Evolutionary conservation across 2,113 vertebrate species (phyloP).

Genomic region (Chrysochloris asiatica): DNA sequence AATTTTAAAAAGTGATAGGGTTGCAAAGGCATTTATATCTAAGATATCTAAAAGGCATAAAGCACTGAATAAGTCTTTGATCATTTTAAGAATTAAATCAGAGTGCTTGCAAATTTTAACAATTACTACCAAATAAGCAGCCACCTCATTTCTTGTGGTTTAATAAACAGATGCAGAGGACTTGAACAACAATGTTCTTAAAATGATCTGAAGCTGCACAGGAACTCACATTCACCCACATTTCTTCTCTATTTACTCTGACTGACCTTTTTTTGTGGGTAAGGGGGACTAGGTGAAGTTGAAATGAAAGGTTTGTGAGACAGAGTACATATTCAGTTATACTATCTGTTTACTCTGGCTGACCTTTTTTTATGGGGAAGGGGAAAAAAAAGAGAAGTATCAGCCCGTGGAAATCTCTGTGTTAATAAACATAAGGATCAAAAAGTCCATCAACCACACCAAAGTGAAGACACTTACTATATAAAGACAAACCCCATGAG

Average conservation of each 20-base stretch:
- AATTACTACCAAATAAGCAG: conserved; percentile 9
- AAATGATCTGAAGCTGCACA: conserved; percentile 1
- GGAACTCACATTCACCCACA: conserved; percentile 15
- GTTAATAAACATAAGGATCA: conserved; percentile 75
- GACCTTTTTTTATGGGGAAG: conserved; percentile 76
- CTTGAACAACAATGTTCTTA: conserved; percentile 26
- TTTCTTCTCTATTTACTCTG: conserved; percentile 67
- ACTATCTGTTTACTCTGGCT: conserved; percentile 78
- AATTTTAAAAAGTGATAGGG: not conserved
- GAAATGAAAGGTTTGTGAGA: conserved; percentile 71
- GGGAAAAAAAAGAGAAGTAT: conserved; percentile 67
- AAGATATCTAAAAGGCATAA: not conserved
- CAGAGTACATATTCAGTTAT: conserved; percentile 76
- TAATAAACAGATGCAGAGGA: conserved; percentile 12
- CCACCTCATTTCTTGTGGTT: conserved; percentile 4
- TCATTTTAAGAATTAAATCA: conserved; percentile 13
- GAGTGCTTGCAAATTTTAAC: conserved; percentile 22
- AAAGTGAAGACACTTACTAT: conserved; percentile 68
- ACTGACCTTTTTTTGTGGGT: conserved; percentile 74
- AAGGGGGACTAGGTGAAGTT: conserved; percentile 68
- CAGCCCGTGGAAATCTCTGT: conserved; percentile 69
- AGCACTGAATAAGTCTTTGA: conserved; percentile 18
- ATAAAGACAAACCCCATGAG: conserved; percentile 29
- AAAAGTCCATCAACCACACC: conserved; percentile 48
- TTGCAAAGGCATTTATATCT: too few relatives aligned